Conservation (phyloP, 2,888 invertebrate genomes). For the Euproctis similis region DNA sequence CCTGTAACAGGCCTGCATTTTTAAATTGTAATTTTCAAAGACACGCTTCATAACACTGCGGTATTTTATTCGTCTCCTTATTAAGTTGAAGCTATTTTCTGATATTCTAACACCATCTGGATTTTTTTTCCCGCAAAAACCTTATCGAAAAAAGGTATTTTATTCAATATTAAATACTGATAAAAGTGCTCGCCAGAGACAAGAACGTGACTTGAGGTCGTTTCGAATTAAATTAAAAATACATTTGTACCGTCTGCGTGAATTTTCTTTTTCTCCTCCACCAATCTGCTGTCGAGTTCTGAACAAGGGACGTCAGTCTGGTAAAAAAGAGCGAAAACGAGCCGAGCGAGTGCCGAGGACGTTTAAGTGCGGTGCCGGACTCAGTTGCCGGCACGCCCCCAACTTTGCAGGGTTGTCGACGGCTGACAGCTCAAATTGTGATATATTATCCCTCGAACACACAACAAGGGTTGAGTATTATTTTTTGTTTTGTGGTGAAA, state of each 20-base stretch:
- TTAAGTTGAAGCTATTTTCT: no score
- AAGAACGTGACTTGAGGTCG: conserved; percentile 21
- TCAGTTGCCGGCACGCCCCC: conserved; percentile 22
- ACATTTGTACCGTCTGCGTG: conserved; percentile 18
- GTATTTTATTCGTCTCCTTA: no score
- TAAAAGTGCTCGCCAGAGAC: no score
- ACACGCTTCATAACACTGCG: no score
- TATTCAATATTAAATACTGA: no score
- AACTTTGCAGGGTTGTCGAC: conserved; percentile 24
- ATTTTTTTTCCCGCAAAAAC: no score
- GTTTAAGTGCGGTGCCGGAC: conserved; percentile 32
- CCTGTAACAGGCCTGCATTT: no score
- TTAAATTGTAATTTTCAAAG: no score
- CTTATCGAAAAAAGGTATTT: no score
- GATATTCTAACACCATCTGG: no score
- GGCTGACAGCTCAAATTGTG: conserved; percentile 21
- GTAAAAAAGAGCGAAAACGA: conserved; percentile 25
- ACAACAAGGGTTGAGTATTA: conserved; percentile 22
- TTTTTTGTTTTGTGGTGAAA: conserved; percentile 16
- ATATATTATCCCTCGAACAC: conserved; percentile 20
- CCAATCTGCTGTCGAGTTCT: conserved; percentile 15
- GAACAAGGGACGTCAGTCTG: conserved; percentile 31
- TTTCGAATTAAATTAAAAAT: conserved; percentile 24
- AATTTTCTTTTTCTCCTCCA: conserved; percentile 27
- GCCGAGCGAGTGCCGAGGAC: conserved; percentile 21